These are phyloP conservation scores for Hirudinaria manillensis DNA, from an alignment of 2,888 invertebrate species.

Conservation along the genomic window DNA sequence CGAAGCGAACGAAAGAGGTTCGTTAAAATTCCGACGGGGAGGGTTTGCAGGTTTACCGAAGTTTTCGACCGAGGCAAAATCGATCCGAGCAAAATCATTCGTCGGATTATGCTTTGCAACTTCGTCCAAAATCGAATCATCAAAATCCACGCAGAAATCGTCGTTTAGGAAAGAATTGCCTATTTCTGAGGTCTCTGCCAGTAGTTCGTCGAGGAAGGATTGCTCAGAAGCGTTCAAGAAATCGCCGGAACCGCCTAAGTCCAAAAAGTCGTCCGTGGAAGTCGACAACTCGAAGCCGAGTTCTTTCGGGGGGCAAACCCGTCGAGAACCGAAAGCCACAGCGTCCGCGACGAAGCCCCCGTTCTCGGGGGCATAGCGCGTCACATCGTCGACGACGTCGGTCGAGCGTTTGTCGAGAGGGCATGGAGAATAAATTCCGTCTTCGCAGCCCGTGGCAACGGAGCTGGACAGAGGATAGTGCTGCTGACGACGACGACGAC, in stretches of 20 bases:
- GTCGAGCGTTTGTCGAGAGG: background rate
- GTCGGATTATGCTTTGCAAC: background rate
- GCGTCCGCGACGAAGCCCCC: too few relatives aligned
- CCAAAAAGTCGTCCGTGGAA: background rate
- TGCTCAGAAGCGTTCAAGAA: constrained; percentile 21
- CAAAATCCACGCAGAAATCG: constrained; percentile 25
- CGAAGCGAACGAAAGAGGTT: background rate
- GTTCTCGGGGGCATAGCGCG: background rate
- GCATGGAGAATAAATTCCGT: background rate
- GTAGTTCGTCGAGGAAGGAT: constrained; percentile 27
- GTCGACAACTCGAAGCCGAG: background rate
- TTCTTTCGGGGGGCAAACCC: background rate
- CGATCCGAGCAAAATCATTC: background rate
- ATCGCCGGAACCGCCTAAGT: background rate
- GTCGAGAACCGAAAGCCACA: background rate
- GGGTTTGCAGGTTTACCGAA: background rate
- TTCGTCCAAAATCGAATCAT: constrained; percentile 15
- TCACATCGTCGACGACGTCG: background rate
- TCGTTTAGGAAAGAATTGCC: constrained; percentile 21
- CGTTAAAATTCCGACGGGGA: background rate
- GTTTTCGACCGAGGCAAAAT: background rate
- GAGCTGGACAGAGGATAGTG: background rate
- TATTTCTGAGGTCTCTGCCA: constrained; percentile 16
- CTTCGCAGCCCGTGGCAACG: background rate
- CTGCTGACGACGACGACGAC: constrained; percentile 8